These are phyloP conservation scores for Tetragnatha versicolor DNA, from an alignment of 1,140 invertebrate genomes.

Conservation along the genomic window DNA sequence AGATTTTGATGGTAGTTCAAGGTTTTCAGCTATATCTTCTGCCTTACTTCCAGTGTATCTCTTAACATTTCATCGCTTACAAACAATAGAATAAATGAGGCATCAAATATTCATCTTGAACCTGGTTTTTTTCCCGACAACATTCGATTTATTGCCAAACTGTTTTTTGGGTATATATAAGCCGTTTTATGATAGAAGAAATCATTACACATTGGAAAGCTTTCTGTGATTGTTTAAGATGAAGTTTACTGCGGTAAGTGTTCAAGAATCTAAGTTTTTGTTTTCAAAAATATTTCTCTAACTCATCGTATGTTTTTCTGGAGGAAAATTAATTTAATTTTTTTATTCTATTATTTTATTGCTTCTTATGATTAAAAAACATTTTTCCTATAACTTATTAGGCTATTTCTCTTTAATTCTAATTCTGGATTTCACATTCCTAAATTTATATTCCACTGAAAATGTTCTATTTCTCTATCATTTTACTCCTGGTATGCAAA, in stretches of 20 bases:
- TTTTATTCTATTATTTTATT: too few relatives aligned
- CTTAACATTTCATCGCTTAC: background rate
- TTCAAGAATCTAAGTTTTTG: too few relatives aligned
- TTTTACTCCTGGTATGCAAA: too few relatives aligned
- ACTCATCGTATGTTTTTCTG: too few relatives aligned
- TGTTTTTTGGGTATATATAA: background rate
- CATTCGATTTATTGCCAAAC: background rate
- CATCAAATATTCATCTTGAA: conserved; percentile 2
- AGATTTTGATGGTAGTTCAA: conserved; percentile 11
- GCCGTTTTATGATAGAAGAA: too few relatives aligned
- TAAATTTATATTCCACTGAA: too few relatives aligned
- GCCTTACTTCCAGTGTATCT: background rate
- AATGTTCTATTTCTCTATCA: background rate
- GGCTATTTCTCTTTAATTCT: too few relatives aligned
- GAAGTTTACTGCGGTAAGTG: conserved; percentile 9
- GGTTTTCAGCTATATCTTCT: background rate
- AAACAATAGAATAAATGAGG: conserved; percentile 23
- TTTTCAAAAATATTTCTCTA: too few relatives aligned
- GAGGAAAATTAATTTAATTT: too few relatives aligned
- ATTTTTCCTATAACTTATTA: too few relatives aligned
- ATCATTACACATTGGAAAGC: background rate
- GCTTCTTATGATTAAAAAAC: too few relatives aligned
- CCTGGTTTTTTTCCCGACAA: background rate
- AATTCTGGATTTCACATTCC: too few relatives aligned
- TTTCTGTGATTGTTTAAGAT: background rate